Base-by-base conservation (phyloP, 2,888 invertebrate species). In the Rhagophthalmus giganteus region DNA sequence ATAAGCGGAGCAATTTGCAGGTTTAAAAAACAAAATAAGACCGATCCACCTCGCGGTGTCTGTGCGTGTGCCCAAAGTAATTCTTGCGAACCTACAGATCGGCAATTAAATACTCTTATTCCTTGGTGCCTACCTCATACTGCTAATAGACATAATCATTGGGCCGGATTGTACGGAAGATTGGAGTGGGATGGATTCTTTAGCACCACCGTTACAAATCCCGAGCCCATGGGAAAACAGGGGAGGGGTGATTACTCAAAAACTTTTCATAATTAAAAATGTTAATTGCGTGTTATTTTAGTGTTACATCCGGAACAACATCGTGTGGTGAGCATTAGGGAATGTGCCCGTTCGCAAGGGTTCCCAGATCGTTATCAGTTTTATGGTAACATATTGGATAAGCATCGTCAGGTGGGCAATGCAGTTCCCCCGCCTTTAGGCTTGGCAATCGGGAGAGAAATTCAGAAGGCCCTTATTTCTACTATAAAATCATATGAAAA, bases 61-160 rank as follows among this genome's bases (percentile, higher is more conserved):
- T 93, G 92, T 71, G 78, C 80, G 1, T 92, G 92, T 75, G 85
- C 85, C 0, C 78, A 78, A 6, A 83, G 83, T 13, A 77, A 75
- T 49, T 75, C 75, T 53, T 92, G 91, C 73, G 82, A 86, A 65
- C 80, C 85, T 1, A 73, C 78, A 55, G 88, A 88, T 74, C 81
- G 85, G 50, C 92, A 92, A 76, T 85, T 84, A 71, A 86, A 88
- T 74, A 92, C 92, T 2, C 76, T 92, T 54, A 88, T 93, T 41
- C 92, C 92, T 0, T 93, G 92, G 92, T 91, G 91, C 68, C 77
- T 92, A 59, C 90, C 91, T 6, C 92, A 92, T 72, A 92, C 92
- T 1, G 90, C 84, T 35, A 90, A 90, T 75, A 73, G 90, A 10
- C 90, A 92, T 73, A 89, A 90, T 74, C 79, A 92, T 75, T 92